phyloP scores from a whole-genome alignment of 1,140 invertebrate genomes.

The Ceratina australensis region DNA sequence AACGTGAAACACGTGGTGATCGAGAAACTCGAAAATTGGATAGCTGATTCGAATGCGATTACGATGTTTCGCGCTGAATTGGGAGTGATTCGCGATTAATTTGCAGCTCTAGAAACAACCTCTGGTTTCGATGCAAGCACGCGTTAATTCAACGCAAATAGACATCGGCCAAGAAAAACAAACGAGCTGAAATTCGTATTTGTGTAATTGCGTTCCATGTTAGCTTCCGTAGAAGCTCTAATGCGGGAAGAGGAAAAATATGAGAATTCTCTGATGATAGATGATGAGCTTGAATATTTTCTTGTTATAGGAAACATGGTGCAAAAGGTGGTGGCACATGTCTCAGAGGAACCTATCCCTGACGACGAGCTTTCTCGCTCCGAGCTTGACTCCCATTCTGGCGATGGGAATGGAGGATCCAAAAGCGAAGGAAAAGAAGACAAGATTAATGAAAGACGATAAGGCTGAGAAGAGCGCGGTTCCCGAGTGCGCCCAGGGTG shows the following conservation, averaged over 20 bases:
- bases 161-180: not conserved
- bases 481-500: not conserved
- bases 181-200: not conserved
- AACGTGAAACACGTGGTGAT: too few species aligned
- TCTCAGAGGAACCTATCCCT: constrained; percentile 71
- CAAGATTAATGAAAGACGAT: constrained; percentile 19
- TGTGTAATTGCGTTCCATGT: not conserved
- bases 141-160: constrained; percentile 26
- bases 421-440: constrained; percentile 55
- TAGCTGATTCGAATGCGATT: not conserved
- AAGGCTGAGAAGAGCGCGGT: constrained; percentile 25
- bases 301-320: constrained; percentile 75
- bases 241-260: not conserved
- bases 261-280: not conserved
- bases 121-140: not conserved
- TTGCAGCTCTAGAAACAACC: not conserved
- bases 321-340: constrained; percentile 76
- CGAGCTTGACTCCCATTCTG: constrained; percentile 69
- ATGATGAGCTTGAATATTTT: not conserved
- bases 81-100: not conserved
- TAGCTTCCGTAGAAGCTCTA: not conserved
- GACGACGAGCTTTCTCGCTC: constrained; percentile 64
- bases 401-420: constrained; percentile 58
- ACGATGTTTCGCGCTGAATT: not conserved
- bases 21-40: not conserved